phyloP scores from a whole-genome alignment of 2,888 invertebrate species.

The Acronicta aceris region DNA sequence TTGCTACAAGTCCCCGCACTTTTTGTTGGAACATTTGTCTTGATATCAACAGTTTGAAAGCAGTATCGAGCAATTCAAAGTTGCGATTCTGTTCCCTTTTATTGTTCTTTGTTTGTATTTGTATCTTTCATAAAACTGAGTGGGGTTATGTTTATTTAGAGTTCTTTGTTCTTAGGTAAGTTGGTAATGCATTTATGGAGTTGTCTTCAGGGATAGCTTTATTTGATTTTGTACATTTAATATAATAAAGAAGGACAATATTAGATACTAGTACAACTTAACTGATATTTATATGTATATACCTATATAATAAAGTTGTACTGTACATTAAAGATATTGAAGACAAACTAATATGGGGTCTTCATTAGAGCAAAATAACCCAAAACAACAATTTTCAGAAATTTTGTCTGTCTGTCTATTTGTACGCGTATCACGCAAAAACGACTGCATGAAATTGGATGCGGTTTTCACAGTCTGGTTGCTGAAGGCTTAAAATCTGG shows the following conservation, averaged over 20 bases:
- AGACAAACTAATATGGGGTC: too few relatives aligned
- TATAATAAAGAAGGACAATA: background rate
- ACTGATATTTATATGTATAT: too few relatives aligned
- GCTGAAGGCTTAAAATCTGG: too few relatives aligned
- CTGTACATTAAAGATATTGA: too few relatives aligned
- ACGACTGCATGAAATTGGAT: too few relatives aligned
- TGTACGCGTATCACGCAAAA: too few relatives aligned
- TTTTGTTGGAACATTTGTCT: slow-evolving; percentile 61
- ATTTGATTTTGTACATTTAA: background rate
- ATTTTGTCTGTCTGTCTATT: too few relatives aligned
- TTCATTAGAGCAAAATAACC: too few relatives aligned
- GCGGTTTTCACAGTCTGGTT: too few relatives aligned
- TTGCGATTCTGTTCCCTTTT: slow-evolving; percentile 50
- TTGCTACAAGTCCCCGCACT: slow-evolving; percentile 54
- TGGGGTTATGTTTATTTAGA: slow-evolving; percentile 26
- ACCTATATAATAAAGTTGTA: too few relatives aligned
- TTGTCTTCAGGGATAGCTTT: background rate
- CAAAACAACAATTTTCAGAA: too few relatives aligned
- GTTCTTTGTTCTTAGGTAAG: slow-evolving; percentile 16
- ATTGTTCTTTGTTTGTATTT: slow-evolving; percentile 47
- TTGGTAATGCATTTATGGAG: slow-evolving; percentile 2
- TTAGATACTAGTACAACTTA: too few relatives aligned
- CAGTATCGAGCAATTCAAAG: slow-evolving; percentile 54
- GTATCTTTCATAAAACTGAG: slow-evolving; percentile 30
- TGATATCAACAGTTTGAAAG: slow-evolving; percentile 57